A percentile compares a stretch with the other conserved stretches of the same genome.
Conservation (phyloP, 2,797 vertebrate genomes). For the Melanotaenia pygmaea region DNA sequence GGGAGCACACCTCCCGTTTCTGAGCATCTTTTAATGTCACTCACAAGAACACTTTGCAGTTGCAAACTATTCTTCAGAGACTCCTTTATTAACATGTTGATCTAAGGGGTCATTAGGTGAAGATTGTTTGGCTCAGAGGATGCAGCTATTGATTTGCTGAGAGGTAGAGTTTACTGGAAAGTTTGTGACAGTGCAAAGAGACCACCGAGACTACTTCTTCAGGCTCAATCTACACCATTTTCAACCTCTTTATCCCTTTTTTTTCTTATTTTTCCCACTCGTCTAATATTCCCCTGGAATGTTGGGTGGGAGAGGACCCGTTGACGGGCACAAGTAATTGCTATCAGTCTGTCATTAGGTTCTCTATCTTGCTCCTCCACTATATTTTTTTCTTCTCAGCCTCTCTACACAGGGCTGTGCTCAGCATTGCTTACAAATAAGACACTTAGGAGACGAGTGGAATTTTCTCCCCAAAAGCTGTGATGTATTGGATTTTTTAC, state of each 20-base stretch:
- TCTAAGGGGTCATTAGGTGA: slow-evolving; percentile 79
- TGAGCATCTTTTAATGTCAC: slow-evolving; percentile 90
- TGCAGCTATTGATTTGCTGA: slow-evolving; percentile 82
- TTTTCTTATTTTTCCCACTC: slow-evolving; percentile 76
- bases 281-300: slow-evolving; percentile 83
- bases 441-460: slow-evolving; percentile 87
- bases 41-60: slow-evolving; percentile 87
- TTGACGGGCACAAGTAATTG: slow-evolving; percentile 85
- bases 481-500: slow-evolving; percentile 95
- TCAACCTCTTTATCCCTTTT: slow-evolving; percentile 55
- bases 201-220: slow-evolving; percentile 70
- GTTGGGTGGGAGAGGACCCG: slow-evolving; percentile 73
- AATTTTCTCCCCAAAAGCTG: slow-evolving; percentile 88
- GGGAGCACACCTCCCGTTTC: slow-evolving; percentile 87
- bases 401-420: slow-evolving; percentile 73
- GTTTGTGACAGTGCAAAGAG: slow-evolving; percentile 67
- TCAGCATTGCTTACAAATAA: slow-evolving; percentile 87
- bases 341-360: slow-evolving; percentile 87
- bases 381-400: slow-evolving; percentile 58
- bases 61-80: slow-evolving; percentile 91
- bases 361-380: slow-evolving; percentile 65
- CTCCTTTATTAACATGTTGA: slow-evolving; percentile 86
- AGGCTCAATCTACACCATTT: slow-evolving; percentile 72
- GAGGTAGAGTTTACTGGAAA: slow-evolving; percentile 73
- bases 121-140: slow-evolving; percentile 72